These are phyloP conservation scores for Automeris io DNA, from an alignment of 2,888 invertebrate species.

Conservation along the genomic window DNA sequence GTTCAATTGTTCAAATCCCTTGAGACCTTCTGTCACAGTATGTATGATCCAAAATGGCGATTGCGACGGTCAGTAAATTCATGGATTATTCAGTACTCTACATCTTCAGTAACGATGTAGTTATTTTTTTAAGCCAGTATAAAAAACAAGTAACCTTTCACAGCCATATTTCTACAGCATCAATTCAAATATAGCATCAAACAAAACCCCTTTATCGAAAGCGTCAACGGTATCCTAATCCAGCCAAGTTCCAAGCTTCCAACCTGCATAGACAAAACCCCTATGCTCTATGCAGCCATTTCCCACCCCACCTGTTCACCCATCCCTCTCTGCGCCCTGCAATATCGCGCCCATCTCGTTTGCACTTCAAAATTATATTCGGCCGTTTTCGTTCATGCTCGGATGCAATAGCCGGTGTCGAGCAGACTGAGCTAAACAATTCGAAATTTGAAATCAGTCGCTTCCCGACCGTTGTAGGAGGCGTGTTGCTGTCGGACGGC, in stretches of 20 bases:
- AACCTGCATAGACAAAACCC: conserved; percentile 61
- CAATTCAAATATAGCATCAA: too few species aligned
- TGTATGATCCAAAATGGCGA: too few species aligned
- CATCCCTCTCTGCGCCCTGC: conserved; percentile 42
- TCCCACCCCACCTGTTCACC: conserved; percentile 58
- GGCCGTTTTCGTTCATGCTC: conserved; percentile 68
- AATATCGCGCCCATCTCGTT: conserved; percentile 46
- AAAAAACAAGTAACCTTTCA: too few species aligned
- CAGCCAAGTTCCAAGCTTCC: conserved; percentile 29
- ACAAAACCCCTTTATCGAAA: too few species aligned
- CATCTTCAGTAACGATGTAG: too few species aligned
- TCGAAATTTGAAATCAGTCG: conserved; percentile 69
- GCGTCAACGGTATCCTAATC: too few species aligned
- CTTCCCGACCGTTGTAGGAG: conserved; percentile 56
- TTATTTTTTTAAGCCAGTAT: too few species aligned
- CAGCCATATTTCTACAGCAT: too few species aligned
- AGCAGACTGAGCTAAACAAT: conserved; percentile 68
- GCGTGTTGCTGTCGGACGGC: conserved; percentile 45
- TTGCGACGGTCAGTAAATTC: too few species aligned
- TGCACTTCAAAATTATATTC: conserved; percentile 65
- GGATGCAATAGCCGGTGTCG: conserved; percentile 77
- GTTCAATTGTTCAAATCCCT: too few species aligned
- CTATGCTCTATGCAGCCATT: conserved; percentile 42
- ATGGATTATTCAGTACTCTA: too few species aligned
- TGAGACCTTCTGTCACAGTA: too few species aligned